phyloP scores from a whole-genome alignment of 2,888 invertebrate species.

The Monoplex corrugatus region DNA sequence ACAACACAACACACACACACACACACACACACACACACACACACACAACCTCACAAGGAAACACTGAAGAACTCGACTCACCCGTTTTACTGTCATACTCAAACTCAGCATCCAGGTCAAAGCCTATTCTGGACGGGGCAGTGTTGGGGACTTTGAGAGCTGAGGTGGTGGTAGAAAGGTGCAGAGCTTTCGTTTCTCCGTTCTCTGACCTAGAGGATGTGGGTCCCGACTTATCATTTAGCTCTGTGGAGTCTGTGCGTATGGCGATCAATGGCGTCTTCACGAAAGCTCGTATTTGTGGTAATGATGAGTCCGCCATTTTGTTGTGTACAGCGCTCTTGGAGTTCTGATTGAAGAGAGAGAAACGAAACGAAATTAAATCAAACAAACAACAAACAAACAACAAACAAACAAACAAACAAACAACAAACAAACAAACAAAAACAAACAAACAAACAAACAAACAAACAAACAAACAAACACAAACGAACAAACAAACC shows the following conservation, averaged over 20 bases:
- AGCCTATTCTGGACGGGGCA: slow-evolving; percentile 43
- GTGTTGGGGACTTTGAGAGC: slow-evolving; percentile 20
- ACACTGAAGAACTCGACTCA: slow-evolving; percentile 40
- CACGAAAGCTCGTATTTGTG: not conserved
- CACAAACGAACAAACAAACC: too few species aligned
- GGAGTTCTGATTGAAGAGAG: not conserved
- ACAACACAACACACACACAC: not conserved
- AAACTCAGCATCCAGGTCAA: slow-evolving; percentile 62
- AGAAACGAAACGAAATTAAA: not conserved
- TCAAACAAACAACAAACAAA: not conserved
- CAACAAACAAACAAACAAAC: not conserved
- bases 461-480: too few species aligned
- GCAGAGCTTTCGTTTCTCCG: slow-evolving; percentile 39
- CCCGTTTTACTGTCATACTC: slow-evolving; percentile 65
- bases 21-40: not conserved
- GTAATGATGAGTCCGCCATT: not conserved
- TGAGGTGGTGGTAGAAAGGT: slow-evolving; percentile 44
- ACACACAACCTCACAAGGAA: too few species aligned
- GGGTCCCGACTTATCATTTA: not conserved
- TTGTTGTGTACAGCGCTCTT: not conserved
- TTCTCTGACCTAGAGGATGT: not conserved
- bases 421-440: not conserved
- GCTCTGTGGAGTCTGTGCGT: not conserved
- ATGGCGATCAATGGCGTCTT: slow-evolving; percentile 4
- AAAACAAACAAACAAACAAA: too few species aligned